phyloP scores from a whole-genome alignment of 2,888 invertebrate genomes.

The Trichogramma evanescens region DNA sequence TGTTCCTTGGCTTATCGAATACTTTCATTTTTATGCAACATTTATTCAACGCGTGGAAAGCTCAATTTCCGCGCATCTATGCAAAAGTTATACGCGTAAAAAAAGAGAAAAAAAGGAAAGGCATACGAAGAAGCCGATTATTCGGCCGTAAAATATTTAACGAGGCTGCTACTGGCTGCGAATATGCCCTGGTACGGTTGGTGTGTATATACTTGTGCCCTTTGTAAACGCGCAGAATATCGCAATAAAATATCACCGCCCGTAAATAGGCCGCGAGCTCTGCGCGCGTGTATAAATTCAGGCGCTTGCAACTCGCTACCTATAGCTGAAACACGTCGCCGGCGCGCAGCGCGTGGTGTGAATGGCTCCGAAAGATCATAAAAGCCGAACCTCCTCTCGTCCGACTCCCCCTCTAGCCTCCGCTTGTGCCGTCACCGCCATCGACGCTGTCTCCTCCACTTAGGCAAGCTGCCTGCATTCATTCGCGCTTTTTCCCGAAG shows the following conservation, averaged over 20 bases:
- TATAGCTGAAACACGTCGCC: background rate
- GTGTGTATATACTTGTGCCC: conserved; percentile 24
- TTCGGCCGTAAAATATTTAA: conserved; percentile 42
- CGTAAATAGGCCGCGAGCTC: conserved; percentile 22
- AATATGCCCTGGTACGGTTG: background rate
- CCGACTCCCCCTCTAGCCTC: too few relatives aligned
- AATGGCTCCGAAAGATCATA: conserved; percentile 14
- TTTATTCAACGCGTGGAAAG: too few relatives aligned
- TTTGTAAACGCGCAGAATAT: conserved; percentile 42
- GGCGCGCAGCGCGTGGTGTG: background rate
- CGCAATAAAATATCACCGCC: conserved; percentile 38
- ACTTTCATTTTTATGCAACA: too few relatives aligned
- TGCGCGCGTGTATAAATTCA: conserved; percentile 13
- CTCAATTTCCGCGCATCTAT: background rate
- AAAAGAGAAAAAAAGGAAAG: background rate
- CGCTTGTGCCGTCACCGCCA: too few relatives aligned
- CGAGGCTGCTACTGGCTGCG: conserved; percentile 28
- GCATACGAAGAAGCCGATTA: conserved; percentile 17
- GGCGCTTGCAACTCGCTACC: background rate
- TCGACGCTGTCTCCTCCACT: too few relatives aligned
- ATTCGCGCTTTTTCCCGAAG: conserved; percentile 7
- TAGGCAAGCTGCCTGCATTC: too few relatives aligned
- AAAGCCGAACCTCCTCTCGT: conserved; percentile 1
- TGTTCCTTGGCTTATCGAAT: too few relatives aligned
- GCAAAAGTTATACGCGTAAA: background rate